These are phyloP conservation scores for Hyposoter didymator DNA, from an alignment of 2,888 invertebrate genomes.

Conservation along the genomic window DNA sequence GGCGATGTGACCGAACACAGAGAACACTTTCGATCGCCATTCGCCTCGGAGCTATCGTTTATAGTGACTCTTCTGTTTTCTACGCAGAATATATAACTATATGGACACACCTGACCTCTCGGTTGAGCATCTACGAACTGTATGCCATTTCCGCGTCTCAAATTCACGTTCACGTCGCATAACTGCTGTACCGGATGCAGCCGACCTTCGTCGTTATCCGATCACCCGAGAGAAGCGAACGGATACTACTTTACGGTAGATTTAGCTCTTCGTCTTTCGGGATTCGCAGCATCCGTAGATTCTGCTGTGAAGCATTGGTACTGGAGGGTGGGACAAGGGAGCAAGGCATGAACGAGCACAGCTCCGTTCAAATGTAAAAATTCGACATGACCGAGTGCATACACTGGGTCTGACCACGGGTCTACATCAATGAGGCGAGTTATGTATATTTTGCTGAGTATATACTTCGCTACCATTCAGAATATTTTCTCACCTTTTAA, in stretches of 20 bases:
- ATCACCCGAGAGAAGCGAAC: slow-evolving; percentile 47
- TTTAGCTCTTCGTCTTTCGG: slow-evolving; percentile 57
- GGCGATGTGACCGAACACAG: slow-evolving; percentile 9
- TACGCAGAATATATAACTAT: not conserved
- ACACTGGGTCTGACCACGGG: slow-evolving; percentile 46
- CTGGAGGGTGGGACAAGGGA: not conserved
- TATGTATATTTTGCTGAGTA: slow-evolving; percentile 2
- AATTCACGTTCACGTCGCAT: slow-evolving; percentile 56
- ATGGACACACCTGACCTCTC: slow-evolving; percentile 5
- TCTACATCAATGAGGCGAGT: slow-evolving; percentile 33
- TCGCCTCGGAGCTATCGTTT: slow-evolving; percentile 16
- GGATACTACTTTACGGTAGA: slow-evolving; percentile 64
- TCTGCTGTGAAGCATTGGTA: slow-evolving; percentile 3
- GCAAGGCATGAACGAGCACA: slow-evolving; percentile 46
- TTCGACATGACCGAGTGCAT: slow-evolving; percentile 60
- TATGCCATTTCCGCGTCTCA: slow-evolving; percentile 32
- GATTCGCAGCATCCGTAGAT: slow-evolving; percentile 29
- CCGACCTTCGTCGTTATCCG: slow-evolving; percentile 63
- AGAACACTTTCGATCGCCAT: slow-evolving; percentile 7
- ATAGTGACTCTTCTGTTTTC: slow-evolving; percentile 36
- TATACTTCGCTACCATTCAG: not conserved
- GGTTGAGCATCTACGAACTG: slow-evolving; percentile 18
- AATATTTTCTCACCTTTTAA: not conserved
- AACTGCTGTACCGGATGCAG: slow-evolving; percentile 63
- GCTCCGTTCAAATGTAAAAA: slow-evolving; percentile 59